These are phyloP conservation scores for Ammodytes marinus DNA, from an alignment of 2,113 vertebrate genomes.

Conservation along the genomic window DNA sequence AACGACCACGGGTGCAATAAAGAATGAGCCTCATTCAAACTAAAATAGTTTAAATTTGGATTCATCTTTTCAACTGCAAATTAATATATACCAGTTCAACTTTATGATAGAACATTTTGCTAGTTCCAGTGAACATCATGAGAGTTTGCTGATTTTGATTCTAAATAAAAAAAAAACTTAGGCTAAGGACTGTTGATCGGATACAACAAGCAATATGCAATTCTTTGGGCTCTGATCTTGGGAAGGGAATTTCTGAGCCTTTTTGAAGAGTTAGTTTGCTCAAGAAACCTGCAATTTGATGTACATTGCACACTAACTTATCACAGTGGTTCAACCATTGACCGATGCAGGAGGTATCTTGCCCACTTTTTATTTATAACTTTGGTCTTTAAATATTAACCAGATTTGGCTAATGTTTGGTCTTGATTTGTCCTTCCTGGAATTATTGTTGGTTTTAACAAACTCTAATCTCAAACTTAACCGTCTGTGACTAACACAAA, in stretches of 20 bases:
- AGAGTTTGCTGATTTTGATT: neutral
- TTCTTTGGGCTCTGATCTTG: neutral
- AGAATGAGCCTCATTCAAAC: too few relatives aligned
- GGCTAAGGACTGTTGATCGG: neutral
- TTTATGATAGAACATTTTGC: neutral
- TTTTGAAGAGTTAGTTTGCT: neutral
- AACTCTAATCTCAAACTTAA: conserved; percentile 14
- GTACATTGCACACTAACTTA: neutral
- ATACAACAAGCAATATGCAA: neutral
- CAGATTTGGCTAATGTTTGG: neutral
- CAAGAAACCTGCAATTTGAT: neutral
- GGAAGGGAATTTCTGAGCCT: neutral
- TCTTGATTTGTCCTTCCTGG: conserved; percentile 1
- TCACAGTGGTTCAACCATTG: neutral
- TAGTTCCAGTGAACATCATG: neutral
- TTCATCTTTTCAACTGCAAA: too few relatives aligned
- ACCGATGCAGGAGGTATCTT: neutral
- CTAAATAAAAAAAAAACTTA: too few relatives aligned
- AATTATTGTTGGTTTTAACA: neutral
- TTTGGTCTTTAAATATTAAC: conserved; percentile 3
- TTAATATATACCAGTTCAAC: too few relatives aligned
- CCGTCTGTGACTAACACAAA: neutral
- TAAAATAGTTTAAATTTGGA: too few relatives aligned
- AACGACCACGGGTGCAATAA: too few relatives aligned
- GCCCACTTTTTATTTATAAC: neutral